Conservation (phyloP, 1,140 invertebrate species). For the Drosophila bocqueti region DNA sequence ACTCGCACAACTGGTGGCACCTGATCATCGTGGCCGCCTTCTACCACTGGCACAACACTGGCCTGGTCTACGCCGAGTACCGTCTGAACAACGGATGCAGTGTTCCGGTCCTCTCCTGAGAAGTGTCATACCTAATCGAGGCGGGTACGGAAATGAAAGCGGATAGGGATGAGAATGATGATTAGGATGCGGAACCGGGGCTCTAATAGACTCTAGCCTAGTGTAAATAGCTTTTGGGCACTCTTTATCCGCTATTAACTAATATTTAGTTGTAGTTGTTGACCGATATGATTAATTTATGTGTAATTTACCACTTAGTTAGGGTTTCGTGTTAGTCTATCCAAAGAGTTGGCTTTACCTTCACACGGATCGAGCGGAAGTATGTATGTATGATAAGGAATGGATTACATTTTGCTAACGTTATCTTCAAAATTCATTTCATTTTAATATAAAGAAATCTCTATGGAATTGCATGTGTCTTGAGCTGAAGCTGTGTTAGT, state of each 20-base stretch:
- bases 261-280: conserved; percentile 81
- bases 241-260: conserved; percentile 61
- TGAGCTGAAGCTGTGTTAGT: conserved; percentile 63
- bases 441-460: conserved; percentile 31
- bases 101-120: conserved; percentile 80
- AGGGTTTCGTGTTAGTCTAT: conserved; percentile 44
- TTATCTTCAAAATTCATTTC: conserved; percentile 20
- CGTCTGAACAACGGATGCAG: conserved; percentile 93
- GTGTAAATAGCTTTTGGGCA: conserved; percentile 62
- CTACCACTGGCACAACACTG: conserved; percentile 98
- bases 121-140: not conserved
- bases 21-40: conserved; percentile 94
- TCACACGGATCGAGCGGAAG: conserved; percentile 20
- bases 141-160: not conserved
- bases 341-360: conserved; percentile 25
- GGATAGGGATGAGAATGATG: conserved; percentile 2
- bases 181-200: conserved; percentile 3
- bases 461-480: conserved; percentile 33
- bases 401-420: conserved; percentile 1
- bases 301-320: conserved; percentile 52
- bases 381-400: not conserved
- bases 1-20: conserved; percentile 99
- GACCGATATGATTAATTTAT: conserved; percentile 75
- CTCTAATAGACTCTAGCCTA: conserved; percentile 38
- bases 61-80: conserved; percentile 91